These are phyloP conservation scores for Philopotamus ludificatus DNA, from an alignment of 1,140 invertebrate species.

Conservation along the genomic window DNA sequence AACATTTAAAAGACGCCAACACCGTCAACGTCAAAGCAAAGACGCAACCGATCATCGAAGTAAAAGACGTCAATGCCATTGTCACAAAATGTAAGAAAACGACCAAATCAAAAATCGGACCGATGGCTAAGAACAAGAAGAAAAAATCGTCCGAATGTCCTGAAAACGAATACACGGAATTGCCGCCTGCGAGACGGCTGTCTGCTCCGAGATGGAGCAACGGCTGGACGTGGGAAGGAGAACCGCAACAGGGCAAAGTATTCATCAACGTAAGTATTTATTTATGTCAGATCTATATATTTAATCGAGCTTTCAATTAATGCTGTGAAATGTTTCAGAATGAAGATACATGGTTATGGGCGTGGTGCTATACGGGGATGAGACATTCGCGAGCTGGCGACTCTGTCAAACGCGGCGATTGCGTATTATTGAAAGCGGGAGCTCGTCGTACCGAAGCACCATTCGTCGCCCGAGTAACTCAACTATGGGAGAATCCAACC, in stretches of 20 bases:
- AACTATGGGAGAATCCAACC: conserved; percentile 91
- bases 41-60: conserved; percentile 34
- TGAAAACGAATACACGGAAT: conserved; percentile 35
- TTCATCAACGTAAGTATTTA: conserved; percentile 77
- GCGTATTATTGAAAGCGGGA: conserved; percentile 83
- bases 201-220: conserved; percentile 79
- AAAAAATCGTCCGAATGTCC: conserved; percentile 16
- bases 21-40: conserved; percentile 24
- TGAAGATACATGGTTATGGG: conserved; percentile 69
- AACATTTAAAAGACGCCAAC: conserved; percentile 19
- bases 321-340: conserved; percentile 62
- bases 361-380: conserved; percentile 88
- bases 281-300: conserved; percentile 1
- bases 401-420: conserved; percentile 81
- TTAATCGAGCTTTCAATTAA: neutral
- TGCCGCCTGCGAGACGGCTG: conserved; percentile 41
- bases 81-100: conserved; percentile 45
- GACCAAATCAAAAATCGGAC: conserved; percentile 36
- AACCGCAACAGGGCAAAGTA: conserved; percentile 78
- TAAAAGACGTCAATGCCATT: conserved; percentile 43
- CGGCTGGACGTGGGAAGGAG: conserved; percentile 89
- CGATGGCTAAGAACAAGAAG: conserved; percentile 44
- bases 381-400: conserved; percentile 82
- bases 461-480: conserved; percentile 90
- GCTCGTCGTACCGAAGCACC: conserved; percentile 83